Evolutionary conservation across 2,113 vertebrate species (phyloP), one percentile per base, ranked within the genome.

Genomic region (Mastomys natalensis): DNA sequence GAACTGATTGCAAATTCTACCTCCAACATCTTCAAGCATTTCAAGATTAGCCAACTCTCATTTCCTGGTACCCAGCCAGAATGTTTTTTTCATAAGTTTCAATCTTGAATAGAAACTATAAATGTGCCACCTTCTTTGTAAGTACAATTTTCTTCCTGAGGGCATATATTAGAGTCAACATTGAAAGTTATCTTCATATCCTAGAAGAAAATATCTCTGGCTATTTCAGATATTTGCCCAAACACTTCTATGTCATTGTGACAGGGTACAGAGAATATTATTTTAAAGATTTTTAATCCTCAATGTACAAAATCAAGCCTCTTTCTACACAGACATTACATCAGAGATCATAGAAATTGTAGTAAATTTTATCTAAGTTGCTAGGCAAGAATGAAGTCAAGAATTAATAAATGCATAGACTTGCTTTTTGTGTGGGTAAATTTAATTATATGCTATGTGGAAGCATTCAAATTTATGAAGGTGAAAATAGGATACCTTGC

Each of bases 401-500:
- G 93, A 98, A 95, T 98, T 98, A 98, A 98, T 96, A 97, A 98
- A 98, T 89, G 60, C 89, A 97, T 78, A 94, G 93, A 96, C 89
- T 92, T 98, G 97, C 93, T 96, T 98, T 97, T 97, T 87, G 96
- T 97, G 51, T 95, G 95, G 95, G 94, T 98, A 98, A 96, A 98
- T 98, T 98, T 98, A 98, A 98, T 98, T 98, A 98, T 95, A 98
- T 97, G 91, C 91, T 97, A 98, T 97, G 98, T 68, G 88, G 85
- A 98, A 98, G 93, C 97, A 98, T 98, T 98, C 98, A 97, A 85
- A 98, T 98, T 98, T 98, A 98, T 98, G 98, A 97, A 98, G 98
- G 98, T 97, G 93, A 98, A 98, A 98, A 98, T 97, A 98, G 74
- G 85, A 98, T 97, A 96, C 70, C 84, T 98, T 97, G 94, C 78